Conservation (phyloP, 2,797 vertebrate genomes). For the Lutjanus argentimaculatus region DNA sequence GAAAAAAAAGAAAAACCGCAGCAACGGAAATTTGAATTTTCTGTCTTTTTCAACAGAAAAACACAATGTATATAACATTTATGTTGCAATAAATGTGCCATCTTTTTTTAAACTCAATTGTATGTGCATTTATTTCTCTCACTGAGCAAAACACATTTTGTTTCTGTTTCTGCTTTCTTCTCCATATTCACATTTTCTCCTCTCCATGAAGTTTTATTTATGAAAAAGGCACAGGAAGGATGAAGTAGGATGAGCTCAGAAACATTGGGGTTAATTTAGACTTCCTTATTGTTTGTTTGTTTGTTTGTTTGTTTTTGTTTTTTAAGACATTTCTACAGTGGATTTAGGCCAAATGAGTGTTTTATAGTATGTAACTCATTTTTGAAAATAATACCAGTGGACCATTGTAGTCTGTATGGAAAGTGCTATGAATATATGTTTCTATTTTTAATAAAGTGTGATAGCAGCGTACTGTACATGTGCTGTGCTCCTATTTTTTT, state of each 20-base stretch:
- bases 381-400: constrained; percentile 78
- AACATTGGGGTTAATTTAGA: constrained; percentile 27
- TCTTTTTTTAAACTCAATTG: constrained; percentile 95
- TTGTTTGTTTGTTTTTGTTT: constrained; percentile 6
- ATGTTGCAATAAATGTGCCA: constrained; percentile 99
- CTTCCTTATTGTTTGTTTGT: constrained; percentile 12
- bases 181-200: constrained; percentile 58
- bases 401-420: constrained; percentile 85
- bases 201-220: constrained; percentile 51
- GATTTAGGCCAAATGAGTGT: constrained; percentile 82
- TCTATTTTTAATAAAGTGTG: constrained; percentile 88
- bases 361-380: constrained; percentile 79
- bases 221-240: constrained; percentile 33
- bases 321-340: constrained; percentile 78
- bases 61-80: constrained; percentile 99
- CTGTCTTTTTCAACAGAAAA: constrained; percentile 98
- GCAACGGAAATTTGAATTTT: constrained; percentile 94
- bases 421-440: constrained; percentile 85
- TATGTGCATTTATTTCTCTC: constrained; percentile 84
- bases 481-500: constrained; percentile 67
- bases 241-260: constrained; percentile 34
- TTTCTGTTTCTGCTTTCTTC: constrained; percentile 77
- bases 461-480: constrained; percentile 75
- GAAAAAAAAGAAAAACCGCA: constrained; percentile 71
- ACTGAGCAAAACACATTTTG: constrained; percentile 72